Evolutionary conservation across 2,113 vertebrate genomes (phyloP).

Genomic region (Cichladusa arquata): DNA sequence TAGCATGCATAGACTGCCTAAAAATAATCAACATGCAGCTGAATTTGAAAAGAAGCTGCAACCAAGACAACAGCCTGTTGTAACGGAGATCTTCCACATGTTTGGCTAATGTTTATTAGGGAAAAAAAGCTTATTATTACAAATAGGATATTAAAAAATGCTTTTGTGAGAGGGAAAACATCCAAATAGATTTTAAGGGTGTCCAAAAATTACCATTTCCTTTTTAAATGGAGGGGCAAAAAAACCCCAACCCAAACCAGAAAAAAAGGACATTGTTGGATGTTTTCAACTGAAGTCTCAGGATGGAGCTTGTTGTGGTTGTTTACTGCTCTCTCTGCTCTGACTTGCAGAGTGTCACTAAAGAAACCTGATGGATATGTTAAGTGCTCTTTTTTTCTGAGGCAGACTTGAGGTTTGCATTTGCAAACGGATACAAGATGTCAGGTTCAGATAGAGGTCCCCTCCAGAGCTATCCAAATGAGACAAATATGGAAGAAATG

Average conservation of each 20-base stretch:
- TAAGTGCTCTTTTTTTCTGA: background rate
- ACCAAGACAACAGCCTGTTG: background rate
- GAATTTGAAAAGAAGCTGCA: background rate
- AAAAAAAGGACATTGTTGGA: background rate
- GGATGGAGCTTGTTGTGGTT: background rate
- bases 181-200: background rate
- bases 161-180: background rate
- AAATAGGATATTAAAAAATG: background rate
- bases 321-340: background rate
- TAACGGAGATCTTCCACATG: background rate
- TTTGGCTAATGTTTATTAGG: background rate
- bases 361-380: background rate
- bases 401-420: background rate
- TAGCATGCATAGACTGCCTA: background rate
- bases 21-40: background rate
- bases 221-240: background rate
- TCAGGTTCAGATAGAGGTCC: background rate
- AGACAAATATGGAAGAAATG: background rate
- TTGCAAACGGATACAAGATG: background rate
- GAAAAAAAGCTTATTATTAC: background rate
- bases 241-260: background rate
- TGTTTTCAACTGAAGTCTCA: background rate
- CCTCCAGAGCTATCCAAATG: background rate
- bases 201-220: background rate
- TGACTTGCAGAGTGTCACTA: background rate